Conservation (phyloP, 2,113 vertebrate genomes). For the Manacus vitellinus region DNA sequence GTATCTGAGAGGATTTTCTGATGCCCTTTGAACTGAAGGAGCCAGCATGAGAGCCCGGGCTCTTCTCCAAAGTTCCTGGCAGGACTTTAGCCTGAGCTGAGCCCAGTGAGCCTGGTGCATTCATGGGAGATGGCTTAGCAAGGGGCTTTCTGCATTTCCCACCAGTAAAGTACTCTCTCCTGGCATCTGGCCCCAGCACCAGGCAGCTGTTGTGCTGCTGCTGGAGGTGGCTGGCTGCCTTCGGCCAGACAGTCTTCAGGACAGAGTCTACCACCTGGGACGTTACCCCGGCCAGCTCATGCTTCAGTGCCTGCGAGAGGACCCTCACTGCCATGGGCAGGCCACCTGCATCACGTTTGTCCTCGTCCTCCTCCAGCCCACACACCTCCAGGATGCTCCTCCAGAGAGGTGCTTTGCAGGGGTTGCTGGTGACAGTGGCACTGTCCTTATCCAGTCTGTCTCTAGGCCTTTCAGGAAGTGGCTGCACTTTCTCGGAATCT, state of each 20-base stretch:
- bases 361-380: constrained; percentile 12
- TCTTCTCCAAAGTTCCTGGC: constrained; percentile 74
- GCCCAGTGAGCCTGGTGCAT: background rate
- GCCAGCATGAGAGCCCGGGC: constrained; percentile 52
- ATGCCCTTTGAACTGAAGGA: constrained; percentile 55
- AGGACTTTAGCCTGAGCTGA: constrained; percentile 74
- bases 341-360: background rate
- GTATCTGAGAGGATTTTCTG: constrained; percentile 74
- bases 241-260: constrained; percentile 78
- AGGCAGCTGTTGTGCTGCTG: background rate
- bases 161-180: background rate
- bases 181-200: background rate
- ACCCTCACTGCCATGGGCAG: constrained; percentile 59
- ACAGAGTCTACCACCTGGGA: constrained; percentile 86
- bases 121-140: background rate
- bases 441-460: background rate
- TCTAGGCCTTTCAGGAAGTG: background rate
- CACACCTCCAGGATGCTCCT: background rate
- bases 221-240: constrained; percentile 55
- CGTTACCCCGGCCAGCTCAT: constrained; percentile 81
- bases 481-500: background rate
- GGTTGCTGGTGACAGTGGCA: background rate
- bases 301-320: constrained; percentile 83
- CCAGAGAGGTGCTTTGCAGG: background rate
- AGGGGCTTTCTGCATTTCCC: constrained; percentile 6